These are phyloP conservation scores for Nephotettix cincticeps DNA, from an alignment of 1,140 invertebrate species.

Conservation along the genomic window DNA sequence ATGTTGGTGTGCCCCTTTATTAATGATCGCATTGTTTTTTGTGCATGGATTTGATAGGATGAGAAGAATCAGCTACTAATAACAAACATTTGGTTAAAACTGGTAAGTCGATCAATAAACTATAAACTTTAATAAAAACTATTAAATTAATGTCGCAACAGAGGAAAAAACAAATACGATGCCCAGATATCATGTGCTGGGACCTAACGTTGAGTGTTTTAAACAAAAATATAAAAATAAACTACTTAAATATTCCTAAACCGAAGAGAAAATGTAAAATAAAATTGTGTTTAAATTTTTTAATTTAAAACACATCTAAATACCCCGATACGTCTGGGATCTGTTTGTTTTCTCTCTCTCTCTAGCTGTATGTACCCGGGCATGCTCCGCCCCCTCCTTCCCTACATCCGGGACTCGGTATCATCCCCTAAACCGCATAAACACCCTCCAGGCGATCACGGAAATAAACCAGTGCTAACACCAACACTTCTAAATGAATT, in stretches of 20 bases:
- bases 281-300: constrained; percentile 5
- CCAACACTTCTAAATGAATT: neutral
- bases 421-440: too few species aligned
- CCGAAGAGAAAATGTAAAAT: too few species aligned
- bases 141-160: constrained; percentile 18
- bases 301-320: neutral
- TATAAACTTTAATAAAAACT: constrained; percentile 33
- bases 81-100: constrained; percentile 90
- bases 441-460: neutral
- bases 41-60: constrained; percentile 62
- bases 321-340: constrained; percentile 21
- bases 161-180: constrained; percentile 23
- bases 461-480: neutral
- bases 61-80: constrained; percentile 92
- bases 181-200: constrained; percentile 13
- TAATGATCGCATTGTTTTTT: constrained; percentile 46
- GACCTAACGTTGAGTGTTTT: constrained; percentile 3
- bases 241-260: neutral
- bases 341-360: constrained; percentile 24
- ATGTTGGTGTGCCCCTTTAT: constrained; percentile 18
- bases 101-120: constrained; percentile 59
- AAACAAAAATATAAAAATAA: constrained; percentile 14
- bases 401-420: neutral
- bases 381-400: neutral
- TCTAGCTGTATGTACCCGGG: neutral